phyloP scores from a whole-genome alignment of 2,888 invertebrate species.

The Exocentrus adspersus region DNA sequence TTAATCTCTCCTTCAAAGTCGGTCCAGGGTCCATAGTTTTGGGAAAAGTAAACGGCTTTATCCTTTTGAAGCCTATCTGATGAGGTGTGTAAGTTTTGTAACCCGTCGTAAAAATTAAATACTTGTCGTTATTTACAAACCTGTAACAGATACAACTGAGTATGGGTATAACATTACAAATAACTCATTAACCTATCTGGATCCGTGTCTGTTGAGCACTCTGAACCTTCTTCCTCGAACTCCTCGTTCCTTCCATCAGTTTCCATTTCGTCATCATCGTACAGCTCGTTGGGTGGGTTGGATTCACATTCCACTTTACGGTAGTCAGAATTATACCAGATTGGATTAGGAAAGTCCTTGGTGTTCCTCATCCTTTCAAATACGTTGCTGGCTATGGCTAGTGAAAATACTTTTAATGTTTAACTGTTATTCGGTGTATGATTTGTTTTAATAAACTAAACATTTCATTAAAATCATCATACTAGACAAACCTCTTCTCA shows the following conservation, averaged over 20 bases:
- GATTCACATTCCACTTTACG: conserved; percentile 66
- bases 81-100: conserved; percentile 86
- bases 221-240: conserved; percentile 50
- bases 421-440: no score
- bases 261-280: conserved; percentile 50
- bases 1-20: conserved; percentile 73
- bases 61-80: conserved; percentile 80
- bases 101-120: conserved; percentile 85
- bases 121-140: conserved; percentile 65
- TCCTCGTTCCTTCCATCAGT: conserved; percentile 50
- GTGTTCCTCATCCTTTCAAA: conserved; percentile 54
- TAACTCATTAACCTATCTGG: conserved; percentile 32
- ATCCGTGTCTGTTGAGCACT: conserved; percentile 46
- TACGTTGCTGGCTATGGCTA: conserved; percentile 25
- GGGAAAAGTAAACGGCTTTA: conserved; percentile 76
- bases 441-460: no score
- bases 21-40: conserved; percentile 75
- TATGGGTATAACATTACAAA: background rate
- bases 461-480: background rate
- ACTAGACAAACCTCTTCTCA: conserved; percentile 30
- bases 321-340: conserved; percentile 73
- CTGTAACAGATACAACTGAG: conserved; percentile 19
- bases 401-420: no score
- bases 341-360: conserved; percentile 67
- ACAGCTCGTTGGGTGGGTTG: conserved; percentile 34